A percentile compares a stretch with the other conserved stretches of the same genome.
Conservation (phyloP, 2,797 vertebrate genomes). For the Danio albolineatus region DNA sequence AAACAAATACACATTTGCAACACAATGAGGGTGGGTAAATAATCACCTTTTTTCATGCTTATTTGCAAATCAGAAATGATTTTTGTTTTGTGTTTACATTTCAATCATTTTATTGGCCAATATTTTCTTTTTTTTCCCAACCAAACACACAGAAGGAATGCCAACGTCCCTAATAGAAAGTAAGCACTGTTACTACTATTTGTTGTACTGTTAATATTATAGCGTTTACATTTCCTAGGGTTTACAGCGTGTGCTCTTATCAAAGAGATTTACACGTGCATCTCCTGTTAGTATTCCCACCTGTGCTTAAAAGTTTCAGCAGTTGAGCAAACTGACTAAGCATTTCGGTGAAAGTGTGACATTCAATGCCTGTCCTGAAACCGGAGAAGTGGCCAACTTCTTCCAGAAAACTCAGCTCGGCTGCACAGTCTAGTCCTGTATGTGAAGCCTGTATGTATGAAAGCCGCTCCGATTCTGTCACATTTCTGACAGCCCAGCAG, state of each 20-base stretch:
- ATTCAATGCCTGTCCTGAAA: slow-evolving; percentile 39
- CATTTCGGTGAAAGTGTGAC: slow-evolving; percentile 49
- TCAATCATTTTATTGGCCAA: neutral
- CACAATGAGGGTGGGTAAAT: too few species aligned
- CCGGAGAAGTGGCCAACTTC: slow-evolving; percentile 27
- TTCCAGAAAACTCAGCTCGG: slow-evolving; percentile 36
- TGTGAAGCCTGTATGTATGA: neutral
- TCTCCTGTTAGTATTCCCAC: slow-evolving; percentile 7
- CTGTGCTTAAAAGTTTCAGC: slow-evolving; percentile 35
- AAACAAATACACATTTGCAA: too few species aligned
- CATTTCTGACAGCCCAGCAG: neutral
- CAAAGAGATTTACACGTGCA: slow-evolving; percentile 9
- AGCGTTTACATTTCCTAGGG: neutral
- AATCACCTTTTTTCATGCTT: neutral
- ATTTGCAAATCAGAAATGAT: neutral
- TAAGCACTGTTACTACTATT: neutral
- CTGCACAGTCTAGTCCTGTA: neutral
- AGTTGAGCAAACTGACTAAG: slow-evolving; percentile 34
- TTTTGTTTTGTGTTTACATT: neutral
- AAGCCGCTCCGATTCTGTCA: slow-evolving; percentile 18
- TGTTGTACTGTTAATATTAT: too few species aligned
- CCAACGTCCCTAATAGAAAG: neutral
- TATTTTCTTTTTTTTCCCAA: neutral
- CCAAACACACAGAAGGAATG: neutral
- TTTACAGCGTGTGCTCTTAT: slow-evolving; percentile 7